These are phyloP conservation scores for Leucoma salicis DNA, from an alignment of 2,888 invertebrate genomes.

Conservation along the genomic window DNA sequence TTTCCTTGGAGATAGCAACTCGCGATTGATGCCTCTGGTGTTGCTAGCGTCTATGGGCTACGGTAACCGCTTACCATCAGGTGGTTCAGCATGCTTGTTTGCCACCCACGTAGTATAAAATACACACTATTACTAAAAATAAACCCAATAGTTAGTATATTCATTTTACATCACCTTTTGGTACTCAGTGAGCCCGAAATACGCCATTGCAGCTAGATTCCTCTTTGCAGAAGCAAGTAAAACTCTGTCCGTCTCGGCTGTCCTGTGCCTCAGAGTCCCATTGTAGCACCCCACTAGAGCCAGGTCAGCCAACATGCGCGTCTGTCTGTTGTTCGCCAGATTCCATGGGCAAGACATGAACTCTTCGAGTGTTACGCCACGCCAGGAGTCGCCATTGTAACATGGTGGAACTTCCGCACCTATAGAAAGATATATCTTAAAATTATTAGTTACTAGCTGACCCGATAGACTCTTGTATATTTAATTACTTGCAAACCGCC, in stretches of 20 bases:
- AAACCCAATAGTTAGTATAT: no score
- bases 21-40: no score
- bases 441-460: no score
- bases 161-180: slow-evolving; percentile 93
- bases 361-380: slow-evolving; percentile 93
- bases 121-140: no score
- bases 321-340: slow-evolving; percentile 97
- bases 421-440: slow-evolving; percentile 37
- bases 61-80: no score
- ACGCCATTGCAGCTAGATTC: slow-evolving; percentile 97
- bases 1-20: no score
- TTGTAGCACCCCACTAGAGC: slow-evolving; percentile 98
- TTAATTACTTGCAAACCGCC: no score
- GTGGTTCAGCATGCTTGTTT: no score
- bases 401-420: slow-evolving; percentile 92
- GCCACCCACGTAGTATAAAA: no score
- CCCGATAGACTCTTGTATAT: no score
- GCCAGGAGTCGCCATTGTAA: slow-evolving; percentile 90
- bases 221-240: slow-evolving; percentile 97
- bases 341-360: slow-evolving; percentile 96
- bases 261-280: slow-evolving; percentile 86
- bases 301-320: slow-evolving; percentile 98
- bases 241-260: slow-evolving; percentile 89
- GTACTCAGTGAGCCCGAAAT: slow-evolving; percentile 97
- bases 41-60: no score